phyloP scores from a whole-genome alignment of 2,888 invertebrate species.

The Hololepta plana region DNA sequence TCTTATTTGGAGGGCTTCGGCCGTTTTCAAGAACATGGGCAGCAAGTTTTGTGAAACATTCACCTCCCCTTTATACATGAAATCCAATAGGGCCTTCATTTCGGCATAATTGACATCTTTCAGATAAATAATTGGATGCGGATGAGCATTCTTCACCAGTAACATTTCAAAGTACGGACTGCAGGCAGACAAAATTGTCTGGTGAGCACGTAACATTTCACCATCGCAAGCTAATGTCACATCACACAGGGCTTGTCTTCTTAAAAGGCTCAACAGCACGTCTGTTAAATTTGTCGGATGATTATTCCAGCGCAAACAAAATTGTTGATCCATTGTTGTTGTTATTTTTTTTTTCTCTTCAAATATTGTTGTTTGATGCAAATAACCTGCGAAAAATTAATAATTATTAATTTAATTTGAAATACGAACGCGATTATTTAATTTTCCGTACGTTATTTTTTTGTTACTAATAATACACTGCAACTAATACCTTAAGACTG shows the following conservation, averaged over 20 bases:
- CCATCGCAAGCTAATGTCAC: slow-evolving; percentile 85
- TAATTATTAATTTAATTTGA: no score
- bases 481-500: no score
- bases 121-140: slow-evolving; percentile 82
- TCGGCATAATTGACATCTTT: slow-evolving; percentile 82
- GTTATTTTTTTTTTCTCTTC: no score
- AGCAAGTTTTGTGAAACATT: slow-evolving; percentile 83
- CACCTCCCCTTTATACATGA: slow-evolving; percentile 62
- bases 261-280: slow-evolving; percentile 70
- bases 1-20: slow-evolving; percentile 77
- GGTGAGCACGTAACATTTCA: slow-evolving; percentile 81
- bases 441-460: no score
- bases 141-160: slow-evolving; percentile 75
- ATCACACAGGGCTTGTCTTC: slow-evolving; percentile 80
- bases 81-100: slow-evolving; percentile 77
- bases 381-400: no score
- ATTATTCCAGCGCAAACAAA: slow-evolving; percentile 90
- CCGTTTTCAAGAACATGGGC: slow-evolving; percentile 81
- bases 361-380: no score
- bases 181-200: slow-evolving; percentile 83
- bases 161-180: slow-evolving; percentile 88
- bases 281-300: slow-evolving; percentile 82
- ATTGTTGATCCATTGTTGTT: slow-evolving; percentile 73
- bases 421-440: no score
- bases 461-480: no score